Conservation (phyloP, 2,888 invertebrate species). For the Phaonia tiefii region DNA sequence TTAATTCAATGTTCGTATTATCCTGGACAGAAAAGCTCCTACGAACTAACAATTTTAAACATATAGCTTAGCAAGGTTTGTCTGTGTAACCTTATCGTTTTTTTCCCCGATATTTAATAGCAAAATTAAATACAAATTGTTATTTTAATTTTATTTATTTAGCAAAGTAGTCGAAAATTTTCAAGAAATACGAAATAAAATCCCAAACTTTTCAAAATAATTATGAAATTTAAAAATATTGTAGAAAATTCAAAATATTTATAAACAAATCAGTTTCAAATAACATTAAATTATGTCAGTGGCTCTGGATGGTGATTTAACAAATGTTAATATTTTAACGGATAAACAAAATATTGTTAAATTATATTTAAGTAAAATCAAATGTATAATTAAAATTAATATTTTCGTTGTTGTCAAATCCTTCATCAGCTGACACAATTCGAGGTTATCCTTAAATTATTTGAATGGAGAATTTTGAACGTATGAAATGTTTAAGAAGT, state of each 20-base stretch:
- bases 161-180: slow-evolving; percentile 39
- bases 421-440: slow-evolving; percentile 75
- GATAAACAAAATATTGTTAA: background rate
- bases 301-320: slow-evolving; percentile 76
- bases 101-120: background rate
- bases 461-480: background rate
- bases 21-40: no score
- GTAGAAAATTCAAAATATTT: background rate
- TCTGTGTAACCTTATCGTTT: background rate
- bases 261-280: slow-evolving; percentile 68
- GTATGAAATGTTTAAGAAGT: slow-evolving; percentile 41
- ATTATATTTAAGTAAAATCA: background rate
- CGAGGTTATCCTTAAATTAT: slow-evolving; percentile 72
- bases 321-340: background rate
- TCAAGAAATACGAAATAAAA: slow-evolving; percentile 41
- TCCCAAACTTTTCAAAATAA: background rate
- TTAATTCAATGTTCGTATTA: no score
- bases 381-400: background rate
- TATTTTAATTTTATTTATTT: background rate
- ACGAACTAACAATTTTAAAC: no score
- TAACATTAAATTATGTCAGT: slow-evolving; percentile 75
- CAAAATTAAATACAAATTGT: background rate
- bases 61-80: no score
- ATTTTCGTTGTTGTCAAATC: slow-evolving; percentile 40
- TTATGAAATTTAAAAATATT: slow-evolving; percentile 18